Evolutionary conservation across 2,113 vertebrate species (phyloP).

Genomic region (Andinoacara biseriatus): DNA sequence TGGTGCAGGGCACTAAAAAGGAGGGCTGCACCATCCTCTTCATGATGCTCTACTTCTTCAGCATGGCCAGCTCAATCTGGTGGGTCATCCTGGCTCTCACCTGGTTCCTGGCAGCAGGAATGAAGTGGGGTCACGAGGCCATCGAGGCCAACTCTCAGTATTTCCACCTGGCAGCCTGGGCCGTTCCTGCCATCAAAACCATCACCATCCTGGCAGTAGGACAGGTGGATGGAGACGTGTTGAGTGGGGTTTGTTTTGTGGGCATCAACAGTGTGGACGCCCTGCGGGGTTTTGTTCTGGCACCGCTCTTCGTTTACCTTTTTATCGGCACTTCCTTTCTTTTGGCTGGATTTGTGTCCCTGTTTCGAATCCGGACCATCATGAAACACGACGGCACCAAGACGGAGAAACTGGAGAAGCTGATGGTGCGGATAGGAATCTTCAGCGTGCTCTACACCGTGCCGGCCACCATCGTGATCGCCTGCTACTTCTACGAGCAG

Average conservation of each 20-base stretch:
- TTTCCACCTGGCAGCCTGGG: slow-evolving; percentile 97
- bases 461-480: slow-evolving; percentile 95
- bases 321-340: slow-evolving; percentile 96
- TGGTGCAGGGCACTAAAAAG: slow-evolving; percentile 95
- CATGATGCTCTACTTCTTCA: slow-evolving; percentile 99
- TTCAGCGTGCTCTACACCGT: slow-evolving; percentile 97
- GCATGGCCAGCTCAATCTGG: slow-evolving; percentile 98
- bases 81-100: slow-evolving; percentile 96
- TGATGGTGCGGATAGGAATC: slow-evolving; percentile 96
- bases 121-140: slow-evolving; percentile 98
- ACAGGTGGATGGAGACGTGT: slow-evolving; percentile 92
- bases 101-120: slow-evolving; percentile 94
- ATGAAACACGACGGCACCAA: slow-evolving; percentile 98
- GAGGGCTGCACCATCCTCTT: slow-evolving; percentile 98
- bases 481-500: slow-evolving; percentile 98
- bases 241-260: slow-evolving; percentile 94
- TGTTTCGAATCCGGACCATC: slow-evolving; percentile 96
- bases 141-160: slow-evolving; percentile 97
- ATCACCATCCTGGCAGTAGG: slow-evolving; percentile 94
- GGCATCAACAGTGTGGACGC: slow-evolving; percentile 94
- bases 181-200: slow-evolving; percentile 94
- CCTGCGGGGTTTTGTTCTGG: slow-evolving; percentile 92
- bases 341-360: slow-evolving; percentile 93
- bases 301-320: slow-evolving; percentile 94
- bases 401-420: slow-evolving; percentile 96